These are phyloP conservation scores for Netelia fuscicornis DNA, from an alignment of 2,888 invertebrate genomes.

Conservation along the genomic window DNA sequence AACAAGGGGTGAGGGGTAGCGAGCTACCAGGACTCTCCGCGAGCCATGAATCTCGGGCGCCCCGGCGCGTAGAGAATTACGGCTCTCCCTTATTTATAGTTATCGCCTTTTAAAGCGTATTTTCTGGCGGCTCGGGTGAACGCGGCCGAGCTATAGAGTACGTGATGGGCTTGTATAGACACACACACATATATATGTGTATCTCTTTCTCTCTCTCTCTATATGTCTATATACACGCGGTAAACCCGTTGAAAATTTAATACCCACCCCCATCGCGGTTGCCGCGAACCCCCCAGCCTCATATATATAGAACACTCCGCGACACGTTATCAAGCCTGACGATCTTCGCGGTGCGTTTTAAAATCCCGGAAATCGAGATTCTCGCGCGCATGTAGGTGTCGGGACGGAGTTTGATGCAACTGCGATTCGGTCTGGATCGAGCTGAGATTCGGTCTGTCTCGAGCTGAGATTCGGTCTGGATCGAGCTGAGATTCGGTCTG, in stretches of 20 bases:
- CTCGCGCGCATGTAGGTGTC: too few relatives aligned
- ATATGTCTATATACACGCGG: constrained; percentile 8
- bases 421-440: too few relatives aligned
- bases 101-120: constrained; percentile 76
- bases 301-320: constrained; percentile 17
- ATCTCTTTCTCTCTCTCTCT: background rate
- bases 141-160: constrained; percentile 52
- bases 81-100: constrained; percentile 75
- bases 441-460: too few relatives aligned
- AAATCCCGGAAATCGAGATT: constrained; percentile 59
- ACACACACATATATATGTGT: background rate
- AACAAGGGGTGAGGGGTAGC: constrained; percentile 10
- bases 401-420: too few relatives aligned
- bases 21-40: constrained; percentile 48
- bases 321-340: constrained; percentile 50
- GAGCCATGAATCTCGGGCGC: constrained; percentile 72
- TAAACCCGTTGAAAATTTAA: constrained; percentile 70
- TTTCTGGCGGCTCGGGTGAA: constrained; percentile 72
- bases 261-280: constrained; percentile 58
- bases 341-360: constrained; percentile 38
- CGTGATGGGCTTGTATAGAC: constrained; percentile 27
- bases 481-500: too few relatives aligned
- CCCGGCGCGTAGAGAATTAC: constrained; percentile 72
- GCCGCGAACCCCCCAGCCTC: constrained; percentile 30
- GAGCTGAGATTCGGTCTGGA: too few relatives aligned